Conservation (phyloP, 2,113 vertebrate species). For the Carassius auratus region DNA sequence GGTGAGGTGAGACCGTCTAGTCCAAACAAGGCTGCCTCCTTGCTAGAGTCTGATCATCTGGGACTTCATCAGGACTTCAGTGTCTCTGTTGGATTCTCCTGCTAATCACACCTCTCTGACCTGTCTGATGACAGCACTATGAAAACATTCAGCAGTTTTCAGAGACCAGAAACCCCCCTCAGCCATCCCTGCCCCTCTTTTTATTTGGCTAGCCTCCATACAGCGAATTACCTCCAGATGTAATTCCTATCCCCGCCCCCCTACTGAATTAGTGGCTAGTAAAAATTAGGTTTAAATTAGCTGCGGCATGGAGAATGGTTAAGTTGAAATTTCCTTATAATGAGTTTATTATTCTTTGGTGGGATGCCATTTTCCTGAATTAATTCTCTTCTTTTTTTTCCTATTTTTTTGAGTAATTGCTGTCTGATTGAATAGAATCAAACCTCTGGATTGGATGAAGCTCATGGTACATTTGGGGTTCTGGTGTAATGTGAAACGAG, state of each 20-base stretch:
- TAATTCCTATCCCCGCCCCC: constrained; percentile 70
- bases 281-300: constrained; percentile 82
- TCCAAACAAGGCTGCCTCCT: constrained; percentile 53
- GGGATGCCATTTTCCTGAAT: constrained; percentile 70
- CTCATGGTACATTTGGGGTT: constrained; percentile 32
- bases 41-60: constrained; percentile 33
- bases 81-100: constrained; percentile 38
- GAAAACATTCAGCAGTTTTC: constrained; percentile 72
- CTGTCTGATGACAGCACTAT: constrained; percentile 68
- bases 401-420: constrained; percentile 60
- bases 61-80: constrained; percentile 44
- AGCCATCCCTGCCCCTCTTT: constrained; percentile 39
- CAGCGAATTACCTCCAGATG: constrained; percentile 81
- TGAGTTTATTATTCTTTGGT: constrained; percentile 78
- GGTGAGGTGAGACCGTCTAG: constrained; percentile 5
- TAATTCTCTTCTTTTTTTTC: constrained; percentile 61
- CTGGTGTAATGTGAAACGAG: constrained; percentile 50
- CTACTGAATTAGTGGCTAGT: constrained; percentile 79
- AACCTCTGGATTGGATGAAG: constrained; percentile 56
- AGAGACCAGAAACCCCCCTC: constrained; percentile 65
- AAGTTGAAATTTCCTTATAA: constrained; percentile 73
- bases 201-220: constrained; percentile 73
- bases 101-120: constrained; percentile 65
- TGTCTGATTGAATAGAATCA: constrained; percentile 65
- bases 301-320: constrained; percentile 68